Evolutionary conservation across 2,797 vertebrate species (phyloP), one percentile per base, ranked within the genome.

Genomic region (Dicrostonyx torquatus): DNA sequence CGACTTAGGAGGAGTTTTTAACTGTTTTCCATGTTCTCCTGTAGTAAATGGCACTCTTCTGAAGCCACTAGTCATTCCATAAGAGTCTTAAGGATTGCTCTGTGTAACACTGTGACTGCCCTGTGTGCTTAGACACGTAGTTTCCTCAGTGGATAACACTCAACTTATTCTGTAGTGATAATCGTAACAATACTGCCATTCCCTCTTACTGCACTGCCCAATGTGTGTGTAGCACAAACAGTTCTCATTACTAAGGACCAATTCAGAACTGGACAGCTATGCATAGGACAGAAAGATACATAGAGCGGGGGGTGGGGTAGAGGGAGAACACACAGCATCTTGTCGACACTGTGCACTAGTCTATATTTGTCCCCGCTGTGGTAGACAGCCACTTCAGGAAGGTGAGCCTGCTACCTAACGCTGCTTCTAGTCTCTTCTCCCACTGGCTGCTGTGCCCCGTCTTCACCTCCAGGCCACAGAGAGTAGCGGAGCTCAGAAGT

Each of bases 81-180:
- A 99, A 98, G 98, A 98, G 99, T 99, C 99, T 99, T 98, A 98
- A 99, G 98, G 99, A 99, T 99, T 99, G 99, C 99, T 99, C 99
- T 98, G 99, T 99, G 99, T 99, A 99, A 99, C 99, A 99, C 99
- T 99, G 99, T 99, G 99, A 99, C 99, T 99, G 99, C 99, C 98
- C 98, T 99, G 99, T 99, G 99, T 99, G 99, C 99, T 99, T 99
- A 99, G 99, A 99, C 98, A 99, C 98, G 98, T 99, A 99, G 99
- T 99, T 98, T 99, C 99, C 99, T 99, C 99, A 99, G 98, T 99
- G 99, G 98, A 98, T 99, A 99, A 99, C 99, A 97, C 98, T 98
- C 99, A 99, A 98, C 99, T 99, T 99, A 99, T 99, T 99, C 99
- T 91, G 98, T 99, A 99, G 99, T 99, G 99, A 99, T 99, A 99